Conservation (phyloP, 2,888 invertebrate species). For the Synanthedon formicaeformis region DNA sequence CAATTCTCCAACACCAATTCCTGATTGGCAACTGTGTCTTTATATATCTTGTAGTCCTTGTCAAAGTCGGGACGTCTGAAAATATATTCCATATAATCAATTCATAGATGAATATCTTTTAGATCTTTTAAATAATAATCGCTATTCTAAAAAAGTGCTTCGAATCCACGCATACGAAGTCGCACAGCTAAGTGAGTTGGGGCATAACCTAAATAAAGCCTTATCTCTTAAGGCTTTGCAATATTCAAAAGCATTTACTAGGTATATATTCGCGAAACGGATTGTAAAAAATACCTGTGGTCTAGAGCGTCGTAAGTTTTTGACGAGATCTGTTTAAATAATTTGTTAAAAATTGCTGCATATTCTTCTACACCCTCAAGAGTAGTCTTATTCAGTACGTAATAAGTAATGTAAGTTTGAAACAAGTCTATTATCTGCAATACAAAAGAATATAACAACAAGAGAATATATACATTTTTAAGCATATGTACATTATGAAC, state of each 20-base stretch:
- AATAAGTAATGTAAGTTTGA: slow-evolving; percentile 78
- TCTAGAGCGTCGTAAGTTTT: slow-evolving; percentile 85
- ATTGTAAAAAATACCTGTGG: slow-evolving; percentile 68
- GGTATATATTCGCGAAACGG: neutral
- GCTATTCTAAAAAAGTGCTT: too few species aligned
- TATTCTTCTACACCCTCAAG: slow-evolving; percentile 85
- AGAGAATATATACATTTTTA: too few species aligned
- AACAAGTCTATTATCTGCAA: slow-evolving; percentile 80
- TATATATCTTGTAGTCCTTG: slow-evolving; percentile 79
- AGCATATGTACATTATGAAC: too few species aligned
- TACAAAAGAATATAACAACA: neutral
- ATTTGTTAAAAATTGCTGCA: slow-evolving; percentile 74
- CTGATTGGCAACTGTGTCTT: slow-evolving; percentile 75
- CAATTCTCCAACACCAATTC: slow-evolving; percentile 81
- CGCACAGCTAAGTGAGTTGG: too few species aligned
- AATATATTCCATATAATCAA: slow-evolving; percentile 2
- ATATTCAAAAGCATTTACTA: neutral
- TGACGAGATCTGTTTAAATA: slow-evolving; percentile 75
- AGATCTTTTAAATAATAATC: too few species aligned
- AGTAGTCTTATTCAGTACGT: slow-evolving; percentile 78
- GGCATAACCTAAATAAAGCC: too few species aligned
- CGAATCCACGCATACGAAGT: too few species aligned
- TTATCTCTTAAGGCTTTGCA: too few species aligned
- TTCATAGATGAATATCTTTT: too few species aligned
- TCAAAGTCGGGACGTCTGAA: slow-evolving; percentile 75